A percentile compares a stretch with the other conserved stretches of the same genome.
Conservation (phyloP, 2,113 vertebrate genomes). For the Anolis carolinensis region DNA sequence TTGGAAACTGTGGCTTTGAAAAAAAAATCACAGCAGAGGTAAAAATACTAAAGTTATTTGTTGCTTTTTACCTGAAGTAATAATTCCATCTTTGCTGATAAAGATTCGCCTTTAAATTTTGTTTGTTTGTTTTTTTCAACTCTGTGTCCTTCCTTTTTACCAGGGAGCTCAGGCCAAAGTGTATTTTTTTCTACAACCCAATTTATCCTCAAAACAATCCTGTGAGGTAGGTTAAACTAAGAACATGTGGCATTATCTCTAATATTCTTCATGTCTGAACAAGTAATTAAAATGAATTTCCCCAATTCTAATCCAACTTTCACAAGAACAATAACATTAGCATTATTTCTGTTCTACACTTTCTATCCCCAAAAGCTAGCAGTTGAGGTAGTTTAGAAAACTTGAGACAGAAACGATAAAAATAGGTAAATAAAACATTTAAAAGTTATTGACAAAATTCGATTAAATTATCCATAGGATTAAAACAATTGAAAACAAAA, state of each 20-base stretch:
- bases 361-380: too few relatives aligned
- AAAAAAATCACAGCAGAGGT: too few relatives aligned
- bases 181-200: not conserved
- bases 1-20: too few relatives aligned
- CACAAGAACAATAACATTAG: too few relatives aligned
- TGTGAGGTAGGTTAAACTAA: not conserved
- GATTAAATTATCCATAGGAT: too few relatives aligned
- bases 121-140: not conserved
- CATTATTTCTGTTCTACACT: too few relatives aligned
- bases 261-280: not conserved
- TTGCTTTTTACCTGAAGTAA: not conserved
- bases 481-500: not conserved
- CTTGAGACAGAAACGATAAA: not conserved
- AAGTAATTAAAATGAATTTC: not conserved
- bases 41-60: too few relatives aligned
- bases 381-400: too few relatives aligned
- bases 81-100: not conserved
- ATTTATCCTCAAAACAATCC: not conserved
- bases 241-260: not conserved
- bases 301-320: too few relatives aligned
- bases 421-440: too few relatives aligned
- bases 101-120: not conserved
- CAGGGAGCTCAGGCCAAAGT: not conserved
- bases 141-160: not conserved
- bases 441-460: too few relatives aligned